Evolutionary conservation across 2,888 invertebrate genomes (phyloP).

Genomic region (Clostera curtula): DNA sequence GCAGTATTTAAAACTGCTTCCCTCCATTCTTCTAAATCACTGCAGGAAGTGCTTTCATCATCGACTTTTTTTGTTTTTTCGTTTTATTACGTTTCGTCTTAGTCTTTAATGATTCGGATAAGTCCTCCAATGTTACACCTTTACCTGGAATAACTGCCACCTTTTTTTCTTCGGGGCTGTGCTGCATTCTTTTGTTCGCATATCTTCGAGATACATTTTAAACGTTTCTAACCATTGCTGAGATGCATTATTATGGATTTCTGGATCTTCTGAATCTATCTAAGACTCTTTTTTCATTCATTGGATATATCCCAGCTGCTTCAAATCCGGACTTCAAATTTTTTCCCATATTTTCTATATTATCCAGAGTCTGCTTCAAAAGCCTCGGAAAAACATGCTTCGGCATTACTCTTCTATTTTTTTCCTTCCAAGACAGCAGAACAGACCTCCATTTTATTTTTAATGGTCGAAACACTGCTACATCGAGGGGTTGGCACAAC

Average conservation of each 20-base stretch:
- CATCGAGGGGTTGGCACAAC: conserved; percentile 33
- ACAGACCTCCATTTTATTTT: conserved; percentile 25
- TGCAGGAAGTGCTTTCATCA: conserved; percentile 3
- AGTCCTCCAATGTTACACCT: too few relatives aligned
- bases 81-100: conserved; percentile 3
- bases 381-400: conserved; percentile 16
- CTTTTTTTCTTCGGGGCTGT: too few relatives aligned
- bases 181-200: too few relatives aligned
- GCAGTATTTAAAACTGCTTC: conserved; percentile 3
- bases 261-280: conserved; percentile 2
- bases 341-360: background rate
- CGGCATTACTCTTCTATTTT: conserved; percentile 15
- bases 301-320: background rate
- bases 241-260: conserved; percentile 3
- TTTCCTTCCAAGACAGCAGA: too few relatives aligned
- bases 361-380: conserved; percentile 6
- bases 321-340: background rate
- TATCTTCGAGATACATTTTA: too few relatives aligned
- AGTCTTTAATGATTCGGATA: too few relatives aligned
- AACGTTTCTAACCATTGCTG: conserved; percentile 2
- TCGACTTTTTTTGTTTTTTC: conserved; percentile 4
- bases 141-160: too few relatives aligned
- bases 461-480: conserved; percentile 30
- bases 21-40: conserved; percentile 4
- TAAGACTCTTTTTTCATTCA: background rate